Evolutionary conservation across 2,113 vertebrate genomes (phyloP).

Genomic region (Serilophus lunatus): DNA sequence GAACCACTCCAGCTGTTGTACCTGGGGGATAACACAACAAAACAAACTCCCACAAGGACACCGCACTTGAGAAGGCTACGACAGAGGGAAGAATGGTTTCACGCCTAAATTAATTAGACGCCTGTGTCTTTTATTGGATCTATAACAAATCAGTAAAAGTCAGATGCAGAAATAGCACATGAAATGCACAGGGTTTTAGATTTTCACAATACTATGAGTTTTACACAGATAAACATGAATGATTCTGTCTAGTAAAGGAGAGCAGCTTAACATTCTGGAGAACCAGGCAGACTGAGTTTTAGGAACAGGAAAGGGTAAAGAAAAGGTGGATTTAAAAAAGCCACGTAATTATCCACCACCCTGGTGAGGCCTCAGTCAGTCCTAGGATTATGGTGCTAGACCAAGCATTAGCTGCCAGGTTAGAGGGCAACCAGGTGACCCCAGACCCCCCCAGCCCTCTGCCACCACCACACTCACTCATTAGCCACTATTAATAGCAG

Average conservation of each 20-base stretch:
- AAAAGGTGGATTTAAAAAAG: constrained; percentile 2
- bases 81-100: background rate
- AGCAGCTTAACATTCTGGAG: background rate
- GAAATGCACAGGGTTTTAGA: background rate
- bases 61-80: background rate
- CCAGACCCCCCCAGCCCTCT: background rate
- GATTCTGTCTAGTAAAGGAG: background rate
- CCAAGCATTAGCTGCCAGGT: background rate
- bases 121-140: background rate
- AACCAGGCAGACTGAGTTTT: background rate
- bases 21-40: background rate
- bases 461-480: background rate
- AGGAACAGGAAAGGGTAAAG: background rate
- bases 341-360: background rate
- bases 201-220: background rate
- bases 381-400: background rate
- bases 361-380: background rate
- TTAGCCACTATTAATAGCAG: background rate
- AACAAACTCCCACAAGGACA: background rate
- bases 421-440: background rate
- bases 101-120: background rate
- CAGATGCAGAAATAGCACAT: background rate
- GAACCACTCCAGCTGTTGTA: background rate
- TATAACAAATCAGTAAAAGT: background rate
- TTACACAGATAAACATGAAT: background rate